These are phyloP conservation scores for Shargacucullia verbasci DNA, from an alignment of 2,888 invertebrate species.

Conservation along the genomic window DNA sequence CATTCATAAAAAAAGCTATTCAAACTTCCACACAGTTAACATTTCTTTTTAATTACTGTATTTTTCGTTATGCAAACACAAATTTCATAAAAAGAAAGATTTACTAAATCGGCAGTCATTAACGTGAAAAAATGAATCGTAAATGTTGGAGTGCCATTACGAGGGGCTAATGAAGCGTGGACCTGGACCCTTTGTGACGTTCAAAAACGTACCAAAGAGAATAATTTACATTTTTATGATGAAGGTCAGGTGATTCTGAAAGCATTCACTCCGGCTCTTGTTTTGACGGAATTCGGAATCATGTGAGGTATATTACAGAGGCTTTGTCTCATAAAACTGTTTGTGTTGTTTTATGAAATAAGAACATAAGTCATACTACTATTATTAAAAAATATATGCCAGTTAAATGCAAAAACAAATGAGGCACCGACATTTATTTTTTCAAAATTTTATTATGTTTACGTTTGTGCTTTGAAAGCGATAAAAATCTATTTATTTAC, in stretches of 20 bases:
- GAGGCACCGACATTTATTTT: too few relatives aligned
- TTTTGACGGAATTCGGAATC: constrained; percentile 35
- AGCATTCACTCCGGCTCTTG: constrained; percentile 26
- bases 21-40: too few relatives aligned
- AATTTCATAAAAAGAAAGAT: constrained; percentile 36
- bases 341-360: constrained; percentile 2
- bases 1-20: too few relatives aligned
- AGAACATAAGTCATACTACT: not conserved
- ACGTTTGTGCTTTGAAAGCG: too few relatives aligned
- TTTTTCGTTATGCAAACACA: constrained; percentile 6
- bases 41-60: not conserved
- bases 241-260: constrained; percentile 64
- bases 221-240: constrained; percentile 73
- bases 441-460: too few relatives aligned
- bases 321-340: constrained; percentile 9
- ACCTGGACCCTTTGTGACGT: constrained; percentile 60
- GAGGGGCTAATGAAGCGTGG: constrained; percentile 65
- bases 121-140: constrained; percentile 59
- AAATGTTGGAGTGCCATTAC: constrained; percentile 61
- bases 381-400: too few relatives aligned
- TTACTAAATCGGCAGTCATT: constrained; percentile 58
- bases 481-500: too few relatives aligned
- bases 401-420: too few relatives aligned
- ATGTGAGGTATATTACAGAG: constrained; percentile 12
- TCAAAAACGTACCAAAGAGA: constrained; percentile 57